Base-by-base conservation (phyloP, 30 jellyfish, hydroid and myxozoan genomes). In the Pseudorhiza aurosa region DNA sequence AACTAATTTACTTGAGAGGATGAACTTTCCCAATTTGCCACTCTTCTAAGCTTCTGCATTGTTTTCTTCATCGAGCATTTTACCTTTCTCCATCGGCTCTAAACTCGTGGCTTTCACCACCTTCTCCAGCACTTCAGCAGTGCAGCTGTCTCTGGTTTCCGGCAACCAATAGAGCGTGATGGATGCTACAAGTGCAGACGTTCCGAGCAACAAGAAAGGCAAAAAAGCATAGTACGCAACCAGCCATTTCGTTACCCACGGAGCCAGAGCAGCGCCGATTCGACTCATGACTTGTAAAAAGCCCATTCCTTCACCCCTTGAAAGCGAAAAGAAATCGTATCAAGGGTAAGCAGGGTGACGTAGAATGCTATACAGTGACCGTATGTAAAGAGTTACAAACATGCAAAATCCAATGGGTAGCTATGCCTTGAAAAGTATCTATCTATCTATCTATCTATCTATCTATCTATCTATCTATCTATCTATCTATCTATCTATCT, bases 241-340 rank as follows among this genome's bases (percentile, higher is more conserved):
- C 47, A 87, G 75, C 74, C 89, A 75, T 31, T 87, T 78, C 8
- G 97, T 68, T 2, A 78, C 94, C 97, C 97, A 87, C 1, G 97
- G 97, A 11, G 97, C 97, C 44, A 79, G 74, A 2, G 97, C 97
- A 2, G 97, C 97, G 11, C 97, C 97, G 14, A 79, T 39, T 12
- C 97, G 88, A 56, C 90, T 72, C 55, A 79, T 71, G 32, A 87
- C 83, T 87, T 87, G 97, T 62, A 87, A 32, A 47, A 27, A 87
- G 1, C 97, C 97, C 94, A 87, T 78, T 39, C 91, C 93, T 58
- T 47, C 97, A 49, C 89, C 80, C 73, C 97, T 83, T 27, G 15
- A 33, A 58, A 28, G 27, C 1, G 22, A 8, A 60, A 60, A 29
- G n/a, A 4, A 49, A 49, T 49, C 22, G n/a, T 6, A 2, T 49